A percentile compares a stretch with the other conserved stretches of the same genome.
phyloP scores from a whole-genome alignment of 2,797 vertebrate genomes.

The Characodon lateralis region DNA sequence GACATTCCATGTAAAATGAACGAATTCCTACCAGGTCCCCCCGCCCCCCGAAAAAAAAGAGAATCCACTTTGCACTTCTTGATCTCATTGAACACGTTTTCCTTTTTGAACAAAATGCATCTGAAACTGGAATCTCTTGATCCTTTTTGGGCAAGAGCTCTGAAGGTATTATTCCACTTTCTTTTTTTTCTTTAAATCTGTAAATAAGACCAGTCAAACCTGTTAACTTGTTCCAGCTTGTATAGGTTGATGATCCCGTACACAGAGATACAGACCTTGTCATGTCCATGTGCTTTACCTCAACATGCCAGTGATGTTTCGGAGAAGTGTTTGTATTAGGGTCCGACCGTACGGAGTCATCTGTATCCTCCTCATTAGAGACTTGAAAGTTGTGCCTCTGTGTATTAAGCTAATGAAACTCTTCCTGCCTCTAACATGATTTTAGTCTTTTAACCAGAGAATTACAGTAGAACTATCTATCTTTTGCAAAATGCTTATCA shows the following conservation, averaged over 20 bases:
- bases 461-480: conserved; percentile 72
- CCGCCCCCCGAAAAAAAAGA: conserved; percentile 33
- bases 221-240: conserved; percentile 47
- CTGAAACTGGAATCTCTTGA: conserved; percentile 49
- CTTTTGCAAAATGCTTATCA: conserved; percentile 77
- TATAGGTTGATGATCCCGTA: conserved; percentile 53
- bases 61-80: conserved; percentile 69
- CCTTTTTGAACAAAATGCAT: conserved; percentile 39
- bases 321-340: conserved; percentile 66
- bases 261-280: conserved; percentile 56
- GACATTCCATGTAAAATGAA: conserved; percentile 71
- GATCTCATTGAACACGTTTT: conserved; percentile 50
- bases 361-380: conserved; percentile 70
- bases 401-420: conserved; percentile 72
- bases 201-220: conserved; percentile 72
- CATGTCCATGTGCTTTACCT: conserved; percentile 69
- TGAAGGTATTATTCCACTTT: conserved; percentile 55
- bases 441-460: conserved; percentile 76
- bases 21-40: conserved; percentile 57
- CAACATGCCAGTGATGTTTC: conserved; percentile 71
- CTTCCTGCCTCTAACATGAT: conserved; percentile 73
- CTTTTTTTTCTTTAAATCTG: conserved; percentile 40
- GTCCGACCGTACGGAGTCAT: conserved; percentile 62
- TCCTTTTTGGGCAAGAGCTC: conserved; percentile 24
- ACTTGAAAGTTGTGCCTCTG: conserved; percentile 75